Percentiles rank a stretch among this genome's conserved stretches.
Conservation (phyloP, 1,140 invertebrate genomes). For the Drosophila dunni region DNA sequence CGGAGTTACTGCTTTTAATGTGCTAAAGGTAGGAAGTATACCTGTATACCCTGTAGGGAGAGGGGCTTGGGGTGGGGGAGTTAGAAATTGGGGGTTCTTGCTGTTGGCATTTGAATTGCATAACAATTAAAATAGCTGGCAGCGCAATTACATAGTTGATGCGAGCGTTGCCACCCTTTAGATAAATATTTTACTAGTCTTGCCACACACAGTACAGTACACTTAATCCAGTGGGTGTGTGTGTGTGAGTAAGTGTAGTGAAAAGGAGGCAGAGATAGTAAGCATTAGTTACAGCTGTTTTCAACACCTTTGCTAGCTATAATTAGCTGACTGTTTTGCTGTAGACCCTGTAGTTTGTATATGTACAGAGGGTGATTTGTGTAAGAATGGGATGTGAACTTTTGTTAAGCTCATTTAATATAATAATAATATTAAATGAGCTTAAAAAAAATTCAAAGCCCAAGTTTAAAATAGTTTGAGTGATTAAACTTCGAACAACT, state of each 20-base stretch:
- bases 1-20: conserved; percentile 24
- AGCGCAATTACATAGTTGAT: conserved; percentile 39
- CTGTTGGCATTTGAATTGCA: conserved; percentile 62
- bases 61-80: not conserved
- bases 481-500: no score
- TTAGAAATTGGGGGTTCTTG: no score
- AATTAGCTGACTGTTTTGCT: no score
- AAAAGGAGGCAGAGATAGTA: not conserved
- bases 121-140: conserved; percentile 75
- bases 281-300: conserved; percentile 4
- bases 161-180: conserved; percentile 17
- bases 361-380: no score
- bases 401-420: no score
- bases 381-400: no score
- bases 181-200: conserved; percentile 45
- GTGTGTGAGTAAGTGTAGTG: not conserved
- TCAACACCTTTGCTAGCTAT: not conserved
- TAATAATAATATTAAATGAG: no score
- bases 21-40: conserved; percentile 4
- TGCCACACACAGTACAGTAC: conserved; percentile 16
- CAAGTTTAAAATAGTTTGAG: no score
- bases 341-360: no score
- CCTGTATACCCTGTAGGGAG: not conserved
- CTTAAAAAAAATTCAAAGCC: no score
- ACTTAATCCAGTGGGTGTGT: conserved; percentile 7